Percentiles rank a stretch among this genome's conserved stretches.
These are phyloP conservation scores for Schrankia costaestrigalis DNA, from an alignment of 2,888 invertebrate species.

Conservation along the genomic window DNA sequence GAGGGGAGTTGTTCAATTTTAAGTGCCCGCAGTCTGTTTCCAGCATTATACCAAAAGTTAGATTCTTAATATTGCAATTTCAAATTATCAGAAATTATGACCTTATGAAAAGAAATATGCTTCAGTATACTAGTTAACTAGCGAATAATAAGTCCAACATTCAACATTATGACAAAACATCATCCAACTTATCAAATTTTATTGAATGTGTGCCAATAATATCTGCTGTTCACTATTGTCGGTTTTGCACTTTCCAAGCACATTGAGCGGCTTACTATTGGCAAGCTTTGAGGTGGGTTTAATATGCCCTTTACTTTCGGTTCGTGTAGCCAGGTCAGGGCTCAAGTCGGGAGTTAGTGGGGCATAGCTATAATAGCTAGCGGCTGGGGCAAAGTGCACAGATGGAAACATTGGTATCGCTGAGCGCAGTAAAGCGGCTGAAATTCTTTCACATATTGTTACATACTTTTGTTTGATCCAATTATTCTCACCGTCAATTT, in stretches of 20 bases:
- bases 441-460: conserved; percentile 66
- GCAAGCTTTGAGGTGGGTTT: conserved; percentile 12
- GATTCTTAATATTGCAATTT: conserved; percentile 13
- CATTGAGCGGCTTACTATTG: conserved; percentile 8
- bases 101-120: too few relatives aligned
- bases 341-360: conserved; percentile 10
- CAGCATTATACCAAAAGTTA: conserved; percentile 21
- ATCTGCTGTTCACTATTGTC: conserved; percentile 21
- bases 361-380: conserved; percentile 21
- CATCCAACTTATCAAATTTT: conserved; percentile 3
- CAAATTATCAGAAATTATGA: conserved; percentile 17
- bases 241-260: conserved; percentile 21
- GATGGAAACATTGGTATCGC: conserved; percentile 50
- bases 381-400: conserved; percentile 38
- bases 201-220: conserved; percentile 13
- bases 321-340: conserved; percentile 18
- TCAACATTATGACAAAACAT: too few relatives aligned
- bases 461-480: conserved; percentile 57
- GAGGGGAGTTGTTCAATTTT: conserved; percentile 27
- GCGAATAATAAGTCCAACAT: too few relatives aligned
- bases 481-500: too few relatives aligned
- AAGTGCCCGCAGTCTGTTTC: conserved; percentile 18
- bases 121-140: too few relatives aligned
- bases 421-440: conserved; percentile 38
- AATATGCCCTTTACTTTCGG: conserved; percentile 13